phyloP scores from a whole-genome alignment of 2,797 vertebrate genomes.

The Hippopotamyrus pictus region DNA sequence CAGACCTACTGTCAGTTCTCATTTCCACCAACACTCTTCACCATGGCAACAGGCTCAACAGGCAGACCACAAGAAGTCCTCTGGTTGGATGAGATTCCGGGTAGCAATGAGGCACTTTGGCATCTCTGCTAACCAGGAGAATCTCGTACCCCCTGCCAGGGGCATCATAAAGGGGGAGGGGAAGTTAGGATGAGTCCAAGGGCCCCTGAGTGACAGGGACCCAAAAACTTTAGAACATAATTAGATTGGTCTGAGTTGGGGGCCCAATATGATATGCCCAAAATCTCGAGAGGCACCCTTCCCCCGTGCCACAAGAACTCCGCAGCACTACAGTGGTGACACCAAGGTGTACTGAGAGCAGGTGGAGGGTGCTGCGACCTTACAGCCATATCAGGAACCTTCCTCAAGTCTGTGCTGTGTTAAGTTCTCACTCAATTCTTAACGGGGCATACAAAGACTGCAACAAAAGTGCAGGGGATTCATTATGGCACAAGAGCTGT shows the following conservation, averaged over 20 bases:
- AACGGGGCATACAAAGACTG: background rate
- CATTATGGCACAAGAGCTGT: background rate
- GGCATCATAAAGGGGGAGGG: background rate
- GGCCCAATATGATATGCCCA: background rate
- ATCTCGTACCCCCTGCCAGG: background rate
- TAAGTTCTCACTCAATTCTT: background rate
- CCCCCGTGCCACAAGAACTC: background rate
- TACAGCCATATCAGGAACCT: background rate
- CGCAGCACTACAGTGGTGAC: background rate
- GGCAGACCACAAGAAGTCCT: background rate
- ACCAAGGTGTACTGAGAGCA: background rate
- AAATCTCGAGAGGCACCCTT: background rate
- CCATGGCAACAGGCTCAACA: constrained; percentile 19
- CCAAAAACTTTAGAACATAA: background rate
- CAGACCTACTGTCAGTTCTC: constrained; percentile 1
- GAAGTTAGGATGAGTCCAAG: background rate
- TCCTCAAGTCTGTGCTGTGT: background rate
- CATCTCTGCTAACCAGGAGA: background rate
- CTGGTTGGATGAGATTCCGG: background rate
- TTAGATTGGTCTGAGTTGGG: background rate
- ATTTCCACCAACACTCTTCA: constrained; percentile 11
- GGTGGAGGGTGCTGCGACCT: background rate
- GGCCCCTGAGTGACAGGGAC: background rate
- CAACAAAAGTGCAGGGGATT: background rate
- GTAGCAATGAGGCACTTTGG: background rate